These are phyloP conservation scores for Isichthys henryi DNA, from an alignment of 2,113 vertebrate genomes.

Conservation along the genomic window DNA sequence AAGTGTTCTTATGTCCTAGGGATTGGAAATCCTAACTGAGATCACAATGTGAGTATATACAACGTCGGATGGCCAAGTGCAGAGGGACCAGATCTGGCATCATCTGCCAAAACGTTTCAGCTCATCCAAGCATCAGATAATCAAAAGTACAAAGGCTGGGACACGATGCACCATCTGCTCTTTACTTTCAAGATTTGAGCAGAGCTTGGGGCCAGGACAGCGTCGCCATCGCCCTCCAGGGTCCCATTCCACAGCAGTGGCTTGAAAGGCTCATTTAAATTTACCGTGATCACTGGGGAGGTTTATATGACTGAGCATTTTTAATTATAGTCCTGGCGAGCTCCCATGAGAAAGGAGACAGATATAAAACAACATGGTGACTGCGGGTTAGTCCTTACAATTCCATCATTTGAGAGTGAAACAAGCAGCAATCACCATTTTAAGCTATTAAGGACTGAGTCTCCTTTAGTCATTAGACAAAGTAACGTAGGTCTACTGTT, in stretches of 20 bases:
- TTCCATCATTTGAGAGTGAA: background rate
- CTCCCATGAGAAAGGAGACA: background rate
- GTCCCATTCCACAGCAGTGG: background rate
- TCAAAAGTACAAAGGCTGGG: background rate
- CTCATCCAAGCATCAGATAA: background rate
- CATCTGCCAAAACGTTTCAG: background rate
- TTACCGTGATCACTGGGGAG: too few species aligned
- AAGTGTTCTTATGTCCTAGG: background rate
- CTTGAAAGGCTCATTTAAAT: background rate
- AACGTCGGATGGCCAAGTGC: background rate
- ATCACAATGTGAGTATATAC: background rate
- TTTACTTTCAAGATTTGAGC: background rate
- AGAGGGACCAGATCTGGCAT: background rate
- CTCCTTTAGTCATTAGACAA: background rate
- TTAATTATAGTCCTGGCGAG: background rate
- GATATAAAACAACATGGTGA: background rate
- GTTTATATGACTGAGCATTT: background rate
- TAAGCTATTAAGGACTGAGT: background rate
- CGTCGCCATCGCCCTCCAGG: background rate
- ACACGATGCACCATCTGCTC: background rate
- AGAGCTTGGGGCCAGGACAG: background rate
- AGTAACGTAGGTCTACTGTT: background rate
- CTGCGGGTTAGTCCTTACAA: background rate
- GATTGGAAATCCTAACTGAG: background rate
- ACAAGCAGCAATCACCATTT: background rate